Base-by-base conservation (phyloP, 2,797 vertebrate species). In the Gouania willdenowi region DNA sequence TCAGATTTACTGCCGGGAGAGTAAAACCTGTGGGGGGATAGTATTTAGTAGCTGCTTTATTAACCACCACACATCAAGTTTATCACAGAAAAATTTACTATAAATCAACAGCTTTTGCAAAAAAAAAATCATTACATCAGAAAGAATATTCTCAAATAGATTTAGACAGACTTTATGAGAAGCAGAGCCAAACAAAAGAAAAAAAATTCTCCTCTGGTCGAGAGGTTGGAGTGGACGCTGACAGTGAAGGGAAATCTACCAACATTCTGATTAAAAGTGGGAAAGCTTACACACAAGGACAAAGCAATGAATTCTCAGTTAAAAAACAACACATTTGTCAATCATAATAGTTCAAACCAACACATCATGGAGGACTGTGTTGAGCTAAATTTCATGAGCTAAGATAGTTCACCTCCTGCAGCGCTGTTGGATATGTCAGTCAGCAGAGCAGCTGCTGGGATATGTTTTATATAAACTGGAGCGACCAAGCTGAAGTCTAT, bases 231-330 rank as follows among this genome's bases (percentile, higher is more conserved):
- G 47, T 62, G 64, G 71, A 80, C 45, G 64, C 73, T 84, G 82
- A 84, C 79, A 83, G 79, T 70, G 53, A 52, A 81, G 77, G 80
- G 77, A 85, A 85, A 83, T 84, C 70, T 65, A 74, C 71, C 67
- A 64, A 85, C 81, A 88, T 89, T 87, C 85, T 74, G 87, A 89
- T 90, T 90, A 88, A 81, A 77, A 77, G 81, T 59, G 74, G 65
- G 66, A 76, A 70, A 55, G 72, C 19, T 6, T 20, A 6, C 77
- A 79, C 73, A 42, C 66, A 79, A 71, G 62, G 70, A 24, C 12
- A 26, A 34, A 37, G 21, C 14, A 30, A 11, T 29, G 43, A 46
- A 4, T 16, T 35, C 17, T 38, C 39, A 64, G 63, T 48, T 18
- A 26, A 36, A 57, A 42, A 11, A 23, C n/a, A 60, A 18, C 19